Conservation (phyloP, 2,797 vertebrate species). For the Phataginus tricuspis region DNA sequence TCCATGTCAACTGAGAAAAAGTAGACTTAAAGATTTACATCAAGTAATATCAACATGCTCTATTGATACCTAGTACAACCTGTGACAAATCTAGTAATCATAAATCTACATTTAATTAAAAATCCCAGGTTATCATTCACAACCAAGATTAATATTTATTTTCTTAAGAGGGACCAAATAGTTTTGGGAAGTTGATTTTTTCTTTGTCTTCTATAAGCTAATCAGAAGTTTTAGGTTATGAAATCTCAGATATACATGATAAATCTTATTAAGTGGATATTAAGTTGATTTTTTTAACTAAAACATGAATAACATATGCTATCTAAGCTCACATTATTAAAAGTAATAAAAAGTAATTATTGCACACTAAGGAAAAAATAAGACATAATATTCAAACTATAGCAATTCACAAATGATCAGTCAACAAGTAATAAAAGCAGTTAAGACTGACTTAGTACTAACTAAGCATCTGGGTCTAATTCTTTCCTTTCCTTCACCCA, state of each 20-base stretch:
- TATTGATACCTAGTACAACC: background rate
- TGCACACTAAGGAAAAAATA: background rate
- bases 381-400: background rate
- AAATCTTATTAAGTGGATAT: background rate
- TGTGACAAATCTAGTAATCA: background rate
- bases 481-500: background rate
- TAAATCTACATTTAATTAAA: conserved; percentile 1
- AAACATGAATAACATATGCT: background rate
- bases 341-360: background rate
- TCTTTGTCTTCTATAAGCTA: background rate
- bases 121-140: background rate
- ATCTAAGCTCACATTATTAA: background rate
- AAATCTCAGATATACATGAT: background rate
- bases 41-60: background rate
- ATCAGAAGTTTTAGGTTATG: background rate
- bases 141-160: background rate
- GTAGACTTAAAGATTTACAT: background rate
- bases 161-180: background rate
- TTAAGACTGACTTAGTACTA: background rate
- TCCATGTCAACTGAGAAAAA: background rate
- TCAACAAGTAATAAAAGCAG: background rate
- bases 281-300: background rate
- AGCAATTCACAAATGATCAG: background rate
- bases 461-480: background rate
- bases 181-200: conserved; percentile 59